Evolutionary conservation across 2,113 vertebrate species (phyloP), one percentile per base, ranked within the genome.

Genomic region (Rattus rattus): DNA sequence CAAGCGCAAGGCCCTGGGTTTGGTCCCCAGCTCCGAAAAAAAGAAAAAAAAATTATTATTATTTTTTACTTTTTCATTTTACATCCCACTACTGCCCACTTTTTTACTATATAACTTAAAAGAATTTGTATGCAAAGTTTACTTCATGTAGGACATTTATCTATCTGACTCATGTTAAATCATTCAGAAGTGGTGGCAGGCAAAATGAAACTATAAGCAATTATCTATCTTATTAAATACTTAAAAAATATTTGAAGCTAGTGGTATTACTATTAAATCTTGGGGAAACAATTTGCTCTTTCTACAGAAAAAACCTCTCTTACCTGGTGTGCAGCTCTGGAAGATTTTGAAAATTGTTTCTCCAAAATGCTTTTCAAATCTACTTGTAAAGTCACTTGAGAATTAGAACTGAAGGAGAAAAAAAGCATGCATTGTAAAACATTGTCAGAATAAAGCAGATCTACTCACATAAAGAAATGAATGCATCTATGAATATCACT

Each of bases 321-420:
- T 98, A 99, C 99, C 98, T 98, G 97, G 5, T 97, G 97, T 36
- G 73, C 49, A 77, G 97, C 92, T 98, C 77, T 97, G n/a, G 73
- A 94, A 59, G 97, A 96, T 33, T 98, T 98, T 84, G 96, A 96
- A 69, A 97, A 96, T 39, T 97, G 94, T 63, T 94, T 98, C 76
- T 96, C 96, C 92, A 97, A 95, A 43, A 97, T 90, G 63, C 8
- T 97, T 94, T 95, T 97, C 89, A 94, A 95, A 88, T 98, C 97
- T 56, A 91, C 56, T 91, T 96, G 89, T 69, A 97, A 94, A 59
- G 36, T 91, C 72, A 92, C 43, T 52, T 97, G 94, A 88, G 96
- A 92, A 56, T 36, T 69, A 88, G 87, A 94, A 91, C 93, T 97
- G 49, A 94, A 92, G 96, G 54, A 93, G 75, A 93, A 94, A 97